Evolutionary conservation across 2,113 vertebrate genomes (phyloP).

Genomic region (Pseudopipra pipra): DNA sequence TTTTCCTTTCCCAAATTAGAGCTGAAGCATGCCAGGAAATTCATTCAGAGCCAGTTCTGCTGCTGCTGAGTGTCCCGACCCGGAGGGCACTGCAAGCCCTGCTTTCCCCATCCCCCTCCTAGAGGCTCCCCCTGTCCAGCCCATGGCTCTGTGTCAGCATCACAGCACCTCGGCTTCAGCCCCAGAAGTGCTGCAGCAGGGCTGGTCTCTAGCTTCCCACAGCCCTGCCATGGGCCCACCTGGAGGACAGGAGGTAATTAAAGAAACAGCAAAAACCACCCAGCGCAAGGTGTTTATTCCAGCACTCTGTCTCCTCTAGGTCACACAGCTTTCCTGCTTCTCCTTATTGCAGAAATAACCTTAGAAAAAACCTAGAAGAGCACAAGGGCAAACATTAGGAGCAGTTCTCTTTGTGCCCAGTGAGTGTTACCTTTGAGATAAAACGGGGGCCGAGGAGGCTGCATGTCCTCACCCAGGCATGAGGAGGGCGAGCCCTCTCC

Average conservation of each 20-base stretch:
- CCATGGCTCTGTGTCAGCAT: not conserved
- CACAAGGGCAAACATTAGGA: not conserved
- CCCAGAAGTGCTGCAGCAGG: not conserved
- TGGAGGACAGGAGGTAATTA: not conserved
- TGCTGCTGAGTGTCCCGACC: not conserved
- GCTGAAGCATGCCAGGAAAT: not conserved
- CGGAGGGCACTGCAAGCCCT: not conserved
- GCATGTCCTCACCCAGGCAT: accelerated
- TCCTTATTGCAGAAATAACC: not conserved
- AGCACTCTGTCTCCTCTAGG: not conserved
- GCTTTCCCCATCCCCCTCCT: not conserved
- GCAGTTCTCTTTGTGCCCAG: not conserved
- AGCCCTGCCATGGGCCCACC: accelerated
- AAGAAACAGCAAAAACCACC: not conserved
- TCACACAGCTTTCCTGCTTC: not conserved
- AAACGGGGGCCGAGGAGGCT: not conserved
- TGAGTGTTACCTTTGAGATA: too few relatives aligned
- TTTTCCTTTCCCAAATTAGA: constrained; percentile 24
- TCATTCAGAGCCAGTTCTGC: not conserved
- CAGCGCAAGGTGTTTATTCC: not conserved
- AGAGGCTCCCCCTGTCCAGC: not conserved
- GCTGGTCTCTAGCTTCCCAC: not conserved
- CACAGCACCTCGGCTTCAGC: accelerated
- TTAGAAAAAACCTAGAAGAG: not conserved
- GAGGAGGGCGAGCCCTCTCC: not conserved